These are phyloP conservation scores for Melieria omissa DNA, from an alignment of 2,888 invertebrate species.

Conservation along the genomic window DNA sequence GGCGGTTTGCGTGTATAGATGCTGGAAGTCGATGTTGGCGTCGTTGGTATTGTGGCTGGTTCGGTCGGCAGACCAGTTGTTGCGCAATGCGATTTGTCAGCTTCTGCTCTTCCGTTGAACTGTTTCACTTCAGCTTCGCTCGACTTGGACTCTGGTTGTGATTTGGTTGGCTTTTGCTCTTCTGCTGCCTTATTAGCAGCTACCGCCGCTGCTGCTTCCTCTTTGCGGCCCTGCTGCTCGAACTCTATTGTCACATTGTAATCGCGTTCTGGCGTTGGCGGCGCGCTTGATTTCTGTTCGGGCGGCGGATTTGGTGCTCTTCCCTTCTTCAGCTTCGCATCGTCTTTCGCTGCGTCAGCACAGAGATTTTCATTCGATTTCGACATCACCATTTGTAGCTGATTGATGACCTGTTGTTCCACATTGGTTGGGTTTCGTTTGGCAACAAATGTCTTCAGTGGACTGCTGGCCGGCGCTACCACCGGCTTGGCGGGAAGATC, in stretches of 20 bases:
- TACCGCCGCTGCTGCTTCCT: slow-evolving; percentile 22
- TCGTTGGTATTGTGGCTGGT: slow-evolving; percentile 20
- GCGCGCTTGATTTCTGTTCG: slow-evolving; percentile 57
- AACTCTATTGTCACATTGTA: slow-evolving; percentile 59
- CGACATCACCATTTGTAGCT: slow-evolving; percentile 68
- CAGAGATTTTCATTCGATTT: slow-evolving; percentile 58
- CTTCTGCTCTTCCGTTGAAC: slow-evolving; percentile 20
- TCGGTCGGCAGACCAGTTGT: slow-evolving; percentile 34
- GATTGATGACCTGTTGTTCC: slow-evolving; percentile 70
- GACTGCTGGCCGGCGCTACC: slow-evolving; percentile 62
- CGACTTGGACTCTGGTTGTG: slow-evolving; percentile 11
- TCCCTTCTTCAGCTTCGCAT: slow-evolving; percentile 72
- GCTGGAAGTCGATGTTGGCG: slow-evolving; percentile 25
- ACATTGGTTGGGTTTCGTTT: slow-evolving; percentile 67
- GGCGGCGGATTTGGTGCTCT: slow-evolving; percentile 80
- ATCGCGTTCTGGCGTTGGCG: slow-evolving; percentile 63
- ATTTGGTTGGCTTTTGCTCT: slow-evolving; percentile 27
- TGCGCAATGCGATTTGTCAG: slow-evolving; percentile 20
- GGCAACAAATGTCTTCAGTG: slow-evolving; percentile 70
- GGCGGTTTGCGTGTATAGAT: slow-evolving; percentile 50
- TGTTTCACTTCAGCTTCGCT: slow-evolving; percentile 20
- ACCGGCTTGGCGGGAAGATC: slow-evolving; percentile 79
- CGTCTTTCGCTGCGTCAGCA: slow-evolving; percentile 54
- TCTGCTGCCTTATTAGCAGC: slow-evolving; percentile 25
- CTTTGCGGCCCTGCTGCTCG: slow-evolving; percentile 42